These are phyloP conservation scores for Euplexia lucipara DNA, from an alignment of 2,888 invertebrate genomes.

Conservation along the genomic window DNA sequence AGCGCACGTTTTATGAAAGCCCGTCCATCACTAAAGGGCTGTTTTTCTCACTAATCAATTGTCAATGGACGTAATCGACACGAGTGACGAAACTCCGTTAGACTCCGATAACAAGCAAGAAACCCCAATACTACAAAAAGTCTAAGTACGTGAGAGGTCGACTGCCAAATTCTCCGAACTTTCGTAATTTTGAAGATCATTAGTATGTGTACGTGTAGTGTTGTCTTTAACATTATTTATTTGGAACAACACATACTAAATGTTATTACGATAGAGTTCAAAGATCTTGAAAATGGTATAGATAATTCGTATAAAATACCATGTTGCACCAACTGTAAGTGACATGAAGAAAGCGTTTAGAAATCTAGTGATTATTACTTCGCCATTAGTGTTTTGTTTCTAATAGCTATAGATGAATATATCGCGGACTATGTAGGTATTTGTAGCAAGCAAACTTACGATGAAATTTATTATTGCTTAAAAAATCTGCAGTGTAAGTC, in stretches of 20 bases:
- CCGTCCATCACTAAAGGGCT: constrained; percentile 38
- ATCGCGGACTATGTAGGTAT: background rate
- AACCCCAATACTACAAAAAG: constrained; percentile 22
- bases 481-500: too few relatives aligned
- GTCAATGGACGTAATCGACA: constrained; percentile 29
- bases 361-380: constrained; percentile 30
- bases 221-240: constrained; percentile 29
- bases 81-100: constrained; percentile 41
- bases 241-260: constrained; percentile 24
- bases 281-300: constrained; percentile 26
- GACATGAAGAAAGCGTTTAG: constrained; percentile 40
- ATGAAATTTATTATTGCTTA: background rate
- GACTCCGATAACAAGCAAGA: constrained; percentile 22
- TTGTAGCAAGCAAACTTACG: too few relatives aligned
- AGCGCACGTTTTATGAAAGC: constrained; percentile 31
- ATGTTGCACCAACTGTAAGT: constrained; percentile 20
- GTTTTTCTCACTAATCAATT: constrained; percentile 44
- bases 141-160: constrained; percentile 49
- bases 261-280: constrained; percentile 31
- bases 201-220: constrained; percentile 36
- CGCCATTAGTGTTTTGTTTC: constrained; percentile 25
- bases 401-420: constrained; percentile 23
- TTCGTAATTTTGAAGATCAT: constrained; percentile 33
- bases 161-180: constrained; percentile 28
- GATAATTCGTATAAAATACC: constrained; percentile 8